phyloP scores from a whole-genome alignment of 2,888 invertebrate genomes.

The Andrena chrysosceles region DNA sequence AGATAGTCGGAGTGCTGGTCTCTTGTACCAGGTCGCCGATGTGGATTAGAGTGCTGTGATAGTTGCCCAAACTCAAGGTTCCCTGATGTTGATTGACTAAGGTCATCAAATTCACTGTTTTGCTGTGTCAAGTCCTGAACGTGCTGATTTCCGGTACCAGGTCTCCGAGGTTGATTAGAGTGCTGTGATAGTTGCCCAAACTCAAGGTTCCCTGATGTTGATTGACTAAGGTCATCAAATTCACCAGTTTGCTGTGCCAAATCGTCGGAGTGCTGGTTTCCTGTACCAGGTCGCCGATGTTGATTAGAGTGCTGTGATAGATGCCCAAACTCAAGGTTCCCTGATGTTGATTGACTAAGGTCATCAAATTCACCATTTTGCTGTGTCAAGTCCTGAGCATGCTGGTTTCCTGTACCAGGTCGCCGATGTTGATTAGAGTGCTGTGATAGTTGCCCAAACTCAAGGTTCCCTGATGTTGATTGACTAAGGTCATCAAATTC shows the following conservation, averaged over 20 bases:
- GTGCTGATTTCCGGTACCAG: slow-evolving; percentile 45
- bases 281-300: slow-evolving; percentile 7
- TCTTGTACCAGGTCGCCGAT: slow-evolving; percentile 36
- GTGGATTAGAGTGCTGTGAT: slow-evolving; percentile 53
- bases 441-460: slow-evolving; percentile 58
- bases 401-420: slow-evolving; percentile 36
- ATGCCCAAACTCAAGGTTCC: slow-evolving; percentile 57
- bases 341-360: slow-evolving; percentile 57
- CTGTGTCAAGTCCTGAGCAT: slow-evolving; percentile 42
- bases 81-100: slow-evolving; percentile 52
- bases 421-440: slow-evolving; percentile 19
- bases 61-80: slow-evolving; percentile 31
- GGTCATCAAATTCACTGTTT: slow-evolving; percentile 61
- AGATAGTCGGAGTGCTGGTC: slow-evolving; percentile 26
- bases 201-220: slow-evolving; percentile 46
- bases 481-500: slow-evolving; percentile 63
- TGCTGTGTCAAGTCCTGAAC: slow-evolving; percentile 28
- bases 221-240: slow-evolving; percentile 61
- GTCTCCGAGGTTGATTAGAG: slow-evolving; percentile 51
- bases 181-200: slow-evolving; percentile 36
- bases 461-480: slow-evolving; percentile 2
- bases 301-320: slow-evolving; percentile 46
- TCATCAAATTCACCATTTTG: slow-evolving; percentile 50
- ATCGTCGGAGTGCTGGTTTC: slow-evolving; percentile 40
- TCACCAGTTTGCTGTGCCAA: slow-evolving; percentile 61